Evolutionary conservation across 1,140 invertebrate species (phyloP).

Genomic region (Drosophila bocqueti): DNA sequence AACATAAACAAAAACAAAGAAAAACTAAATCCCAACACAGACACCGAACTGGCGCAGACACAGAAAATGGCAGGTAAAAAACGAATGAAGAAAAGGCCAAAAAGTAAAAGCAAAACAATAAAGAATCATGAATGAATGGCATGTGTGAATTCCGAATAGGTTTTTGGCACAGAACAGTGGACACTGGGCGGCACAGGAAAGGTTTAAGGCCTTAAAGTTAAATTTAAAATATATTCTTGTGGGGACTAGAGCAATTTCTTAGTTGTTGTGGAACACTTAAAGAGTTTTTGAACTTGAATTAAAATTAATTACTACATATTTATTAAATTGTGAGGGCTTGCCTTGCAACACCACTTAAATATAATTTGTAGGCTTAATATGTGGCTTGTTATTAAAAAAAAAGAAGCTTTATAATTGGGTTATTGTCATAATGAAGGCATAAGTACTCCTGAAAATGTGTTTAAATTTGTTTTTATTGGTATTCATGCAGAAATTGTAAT

Average conservation of each 20-base stretch:
- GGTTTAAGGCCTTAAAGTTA: not conserved
- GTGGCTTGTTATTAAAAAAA: not conserved
- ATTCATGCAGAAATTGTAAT: too few relatives aligned
- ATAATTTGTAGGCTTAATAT: not conserved
- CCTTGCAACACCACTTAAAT: not conserved
- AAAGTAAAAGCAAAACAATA: conserved; percentile 25
- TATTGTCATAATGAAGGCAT: not conserved
- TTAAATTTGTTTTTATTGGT: not conserved
- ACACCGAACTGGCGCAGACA: conserved; percentile 11
- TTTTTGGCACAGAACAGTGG: conserved; percentile 16
- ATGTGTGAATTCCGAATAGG: conserved; percentile 26
- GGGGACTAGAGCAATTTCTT: not conserved
- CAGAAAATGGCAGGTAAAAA: conserved; percentile 31
- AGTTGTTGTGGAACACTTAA: not conserved
- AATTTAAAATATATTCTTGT: not conserved
- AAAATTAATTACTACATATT: not conserved
- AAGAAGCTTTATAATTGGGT: not conserved
- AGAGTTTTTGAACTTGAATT: not conserved
- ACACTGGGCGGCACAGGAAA: not conserved
- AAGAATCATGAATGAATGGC: conserved; percentile 37
- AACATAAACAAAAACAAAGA: conserved; percentile 69
- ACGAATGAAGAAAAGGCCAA: conserved; percentile 19
- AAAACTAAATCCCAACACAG: conserved; percentile 26
- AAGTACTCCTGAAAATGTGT: not conserved
- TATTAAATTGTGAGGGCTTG: not conserved